Evolutionary conservation across 1,140 invertebrate species (phyloP).

Genomic region (Phymorhynchus buccinoides): DNA sequence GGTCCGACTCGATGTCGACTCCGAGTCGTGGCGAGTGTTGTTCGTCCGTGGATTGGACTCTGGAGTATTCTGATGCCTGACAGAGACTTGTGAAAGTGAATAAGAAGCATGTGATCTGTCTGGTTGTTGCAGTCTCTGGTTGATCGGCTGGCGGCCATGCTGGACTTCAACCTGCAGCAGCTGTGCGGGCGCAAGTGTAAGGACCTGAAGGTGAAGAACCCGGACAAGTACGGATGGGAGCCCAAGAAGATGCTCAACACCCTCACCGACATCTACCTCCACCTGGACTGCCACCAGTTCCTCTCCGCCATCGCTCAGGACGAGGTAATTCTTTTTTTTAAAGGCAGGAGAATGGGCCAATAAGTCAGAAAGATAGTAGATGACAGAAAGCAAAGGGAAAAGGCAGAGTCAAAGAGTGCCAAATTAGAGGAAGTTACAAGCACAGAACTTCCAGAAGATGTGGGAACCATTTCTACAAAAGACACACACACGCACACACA

Average conservation of each 20-base stretch:
- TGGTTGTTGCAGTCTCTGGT: constrained; percentile 81
- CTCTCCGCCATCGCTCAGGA: constrained; percentile 70
- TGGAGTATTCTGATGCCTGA: too few relatives aligned
- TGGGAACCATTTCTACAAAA: too few relatives aligned
- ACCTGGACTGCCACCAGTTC: constrained; percentile 82
- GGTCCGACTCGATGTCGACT: too few relatives aligned
- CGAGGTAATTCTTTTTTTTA: constrained; percentile 60
- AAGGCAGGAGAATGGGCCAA: not conserved
- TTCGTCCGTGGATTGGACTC: too few relatives aligned
- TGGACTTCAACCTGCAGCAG: constrained; percentile 97
- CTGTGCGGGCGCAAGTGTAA: constrained; percentile 98
- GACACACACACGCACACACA: too few relatives aligned
- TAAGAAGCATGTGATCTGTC: not conserved
- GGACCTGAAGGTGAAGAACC: constrained; percentile 95
- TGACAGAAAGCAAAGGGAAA: too few relatives aligned
- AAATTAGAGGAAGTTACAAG: too few relatives aligned
- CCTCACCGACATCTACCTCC: constrained; percentile 96
- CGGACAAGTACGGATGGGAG: constrained; percentile 97
- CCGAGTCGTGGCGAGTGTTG: too few relatives aligned
- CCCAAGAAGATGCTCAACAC: constrained; percentile 90
- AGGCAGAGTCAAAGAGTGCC: too few relatives aligned
- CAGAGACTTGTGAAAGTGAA: too few relatives aligned
- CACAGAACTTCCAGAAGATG: too few relatives aligned
- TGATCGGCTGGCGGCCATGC: constrained; percentile 94
- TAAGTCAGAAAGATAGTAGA: too few relatives aligned